phyloP scores from a whole-genome alignment of 2,888 invertebrate genomes.

The Platynereis dumerilii region DNA sequence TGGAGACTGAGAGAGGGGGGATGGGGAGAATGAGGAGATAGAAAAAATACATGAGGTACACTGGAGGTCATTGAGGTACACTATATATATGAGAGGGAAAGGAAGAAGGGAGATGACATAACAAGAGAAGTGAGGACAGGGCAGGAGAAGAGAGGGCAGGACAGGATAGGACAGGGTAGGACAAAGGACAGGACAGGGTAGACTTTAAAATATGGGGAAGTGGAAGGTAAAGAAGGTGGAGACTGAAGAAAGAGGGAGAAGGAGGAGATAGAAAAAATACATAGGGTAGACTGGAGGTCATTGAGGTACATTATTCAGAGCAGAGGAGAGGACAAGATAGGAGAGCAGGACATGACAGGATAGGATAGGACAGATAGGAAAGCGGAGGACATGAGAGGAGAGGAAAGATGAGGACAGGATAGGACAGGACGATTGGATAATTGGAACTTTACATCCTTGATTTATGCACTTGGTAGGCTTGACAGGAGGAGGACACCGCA shows the following conservation, averaged over 20 bases:
- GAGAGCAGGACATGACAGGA: background rate
- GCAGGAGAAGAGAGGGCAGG: background rate
- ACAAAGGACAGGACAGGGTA: background rate
- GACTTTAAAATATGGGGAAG: background rate
- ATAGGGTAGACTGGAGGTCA: background rate
- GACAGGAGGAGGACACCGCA: too few species aligned
- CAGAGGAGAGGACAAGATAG: background rate
- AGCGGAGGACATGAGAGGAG: slow-evolving; percentile 1
- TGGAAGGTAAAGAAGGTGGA: background rate
- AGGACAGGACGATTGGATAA: background rate
- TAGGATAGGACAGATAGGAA: background rate
- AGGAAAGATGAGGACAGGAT: background rate
- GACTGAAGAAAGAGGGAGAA: too few species aligned
- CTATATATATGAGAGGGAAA: slow-evolving; percentile 1
- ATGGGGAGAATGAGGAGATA: background rate
- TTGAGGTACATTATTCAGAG: background rate
- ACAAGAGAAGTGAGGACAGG: background rate
- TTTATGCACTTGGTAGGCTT: too few species aligned
- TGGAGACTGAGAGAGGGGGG: background rate
- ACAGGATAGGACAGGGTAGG: background rate
- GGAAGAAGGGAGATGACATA: background rate
- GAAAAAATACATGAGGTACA: too few species aligned
- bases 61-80: too few species aligned
- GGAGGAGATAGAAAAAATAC: too few species aligned
- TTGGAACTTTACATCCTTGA: too few species aligned